A percentile compares a stretch with the other conserved stretches of the same genome.
phyloP scores from a whole-genome alignment of 1,140 invertebrate genomes.

The Arion vulgaris region DNA sequence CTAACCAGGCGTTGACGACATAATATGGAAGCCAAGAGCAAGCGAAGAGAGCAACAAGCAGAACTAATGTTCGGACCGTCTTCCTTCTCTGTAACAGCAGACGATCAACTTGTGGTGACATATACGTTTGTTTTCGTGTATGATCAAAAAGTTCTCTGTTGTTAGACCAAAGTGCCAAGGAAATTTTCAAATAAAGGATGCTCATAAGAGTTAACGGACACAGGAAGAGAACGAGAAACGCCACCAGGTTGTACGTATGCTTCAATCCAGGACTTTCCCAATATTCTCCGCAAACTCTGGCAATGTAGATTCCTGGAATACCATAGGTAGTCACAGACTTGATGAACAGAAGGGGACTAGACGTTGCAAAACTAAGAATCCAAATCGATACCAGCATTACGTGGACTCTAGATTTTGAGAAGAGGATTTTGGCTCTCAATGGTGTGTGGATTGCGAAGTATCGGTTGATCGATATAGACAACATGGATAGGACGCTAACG shows the following conservation, averaged over 20 bases:
- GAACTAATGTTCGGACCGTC: slow-evolving; percentile 57
- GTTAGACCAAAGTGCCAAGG: slow-evolving; percentile 84
- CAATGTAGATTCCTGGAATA: slow-evolving; percentile 40
- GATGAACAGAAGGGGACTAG: slow-evolving; percentile 50
- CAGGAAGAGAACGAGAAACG: slow-evolving; percentile 82
- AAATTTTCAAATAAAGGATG: slow-evolving; percentile 86
- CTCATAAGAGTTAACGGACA: slow-evolving; percentile 86
- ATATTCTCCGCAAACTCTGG: slow-evolving; percentile 48
- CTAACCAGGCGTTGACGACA: slow-evolving; percentile 59
- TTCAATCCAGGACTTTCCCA: slow-evolving; percentile 43
- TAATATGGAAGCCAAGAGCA: slow-evolving; percentile 64
- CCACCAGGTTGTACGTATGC: slow-evolving; percentile 78
- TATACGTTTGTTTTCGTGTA: slow-evolving; percentile 19
- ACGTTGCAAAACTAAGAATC: slow-evolving; percentile 48
- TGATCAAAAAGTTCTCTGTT: slow-evolving; percentile 75
- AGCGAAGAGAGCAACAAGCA: slow-evolving; percentile 58
- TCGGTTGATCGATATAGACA: slow-evolving; percentile 68
- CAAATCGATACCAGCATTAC: slow-evolving; percentile 50
- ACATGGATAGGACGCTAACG: slow-evolving; percentile 67
- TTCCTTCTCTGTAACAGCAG: slow-evolving; percentile 55
- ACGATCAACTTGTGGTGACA: slow-evolving; percentile 39
- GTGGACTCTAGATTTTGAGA: slow-evolving; percentile 49
- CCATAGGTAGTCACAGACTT: slow-evolving; percentile 45
- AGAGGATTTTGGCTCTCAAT: slow-evolving; percentile 56
- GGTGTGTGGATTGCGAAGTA: slow-evolving; percentile 60